These are phyloP conservation scores for Lerema accius DNA, from an alignment of 1,140 invertebrate genomes.

Conservation along the genomic window DNA sequence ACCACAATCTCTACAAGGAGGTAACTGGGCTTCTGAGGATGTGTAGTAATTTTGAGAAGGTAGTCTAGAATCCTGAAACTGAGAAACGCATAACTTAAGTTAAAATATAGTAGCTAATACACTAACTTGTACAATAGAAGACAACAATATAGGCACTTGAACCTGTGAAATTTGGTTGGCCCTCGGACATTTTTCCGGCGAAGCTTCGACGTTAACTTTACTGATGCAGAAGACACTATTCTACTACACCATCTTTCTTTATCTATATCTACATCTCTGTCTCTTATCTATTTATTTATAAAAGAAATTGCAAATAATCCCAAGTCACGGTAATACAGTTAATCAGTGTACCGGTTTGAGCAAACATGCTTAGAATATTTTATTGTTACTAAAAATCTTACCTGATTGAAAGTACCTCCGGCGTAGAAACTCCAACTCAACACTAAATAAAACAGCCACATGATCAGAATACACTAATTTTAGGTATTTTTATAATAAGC, in stretches of 20 bases:
- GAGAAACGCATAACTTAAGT: neutral
- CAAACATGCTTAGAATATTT: neutral
- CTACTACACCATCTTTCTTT: too few species aligned
- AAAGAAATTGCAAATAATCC: neutral
- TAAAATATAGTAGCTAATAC: too few species aligned
- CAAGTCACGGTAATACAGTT: neutral
- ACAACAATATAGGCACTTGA: too few species aligned
- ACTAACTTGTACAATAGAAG: too few species aligned
- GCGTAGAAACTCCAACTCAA: constrained; percentile 39
- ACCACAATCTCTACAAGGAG: constrained; percentile 64
- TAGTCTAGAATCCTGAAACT: constrained; percentile 39
- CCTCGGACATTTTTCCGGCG: too few species aligned
- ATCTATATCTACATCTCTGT: too few species aligned
- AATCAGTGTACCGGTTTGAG: neutral
- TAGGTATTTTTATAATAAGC: constrained; percentile 7
- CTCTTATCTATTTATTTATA: too few species aligned
- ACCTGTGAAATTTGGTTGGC: too few species aligned
- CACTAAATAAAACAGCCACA: constrained; percentile 45
- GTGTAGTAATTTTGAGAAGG: constrained; percentile 38
- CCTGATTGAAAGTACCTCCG: constrained; percentile 41
- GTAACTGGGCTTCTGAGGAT: constrained; percentile 36
- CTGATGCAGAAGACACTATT: too few species aligned
- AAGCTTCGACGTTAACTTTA: too few species aligned
- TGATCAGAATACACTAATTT: constrained; percentile 8
- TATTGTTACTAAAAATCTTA: constrained; percentile 36